phyloP scores from a whole-genome alignment of 2,797 vertebrate species.

The Enteromius thamalakanensis region DNA sequence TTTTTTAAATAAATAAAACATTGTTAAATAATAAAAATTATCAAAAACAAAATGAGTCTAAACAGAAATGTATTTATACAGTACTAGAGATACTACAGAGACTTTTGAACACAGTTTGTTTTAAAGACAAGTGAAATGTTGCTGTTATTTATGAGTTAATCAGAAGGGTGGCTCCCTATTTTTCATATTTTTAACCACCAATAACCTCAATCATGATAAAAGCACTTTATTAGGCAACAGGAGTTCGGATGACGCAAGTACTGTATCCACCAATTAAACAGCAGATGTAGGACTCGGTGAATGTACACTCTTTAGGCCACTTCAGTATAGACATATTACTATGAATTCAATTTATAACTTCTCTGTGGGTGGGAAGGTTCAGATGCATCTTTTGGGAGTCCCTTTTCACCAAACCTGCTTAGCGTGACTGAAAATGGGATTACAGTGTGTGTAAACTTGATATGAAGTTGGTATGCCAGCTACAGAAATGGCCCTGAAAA shows the following conservation, averaged over 20 bases:
- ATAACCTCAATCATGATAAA: neutral
- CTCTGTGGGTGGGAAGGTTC: neutral
- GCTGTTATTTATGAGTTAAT: neutral
- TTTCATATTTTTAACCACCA: neutral
- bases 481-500: slow-evolving; percentile 27
- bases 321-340: neutral
- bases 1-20: neutral
- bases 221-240: neutral
- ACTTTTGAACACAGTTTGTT: neutral
- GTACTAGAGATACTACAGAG: too few relatives aligned
- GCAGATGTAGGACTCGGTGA: neutral
- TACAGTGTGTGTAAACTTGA: neutral
- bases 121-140: neutral
- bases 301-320: neutral
- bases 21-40: neutral
- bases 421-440: neutral
- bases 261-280: neutral
- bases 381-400: neutral
- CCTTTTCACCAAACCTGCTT: neutral
- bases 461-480: slow-evolving; percentile 9
- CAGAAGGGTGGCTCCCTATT: neutral
- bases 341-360: neutral
- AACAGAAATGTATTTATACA: too few relatives aligned
- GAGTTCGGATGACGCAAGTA: neutral
- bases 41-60: neutral